Percentiles rank a stretch among this genome's conserved stretches.
phyloP scores from a whole-genome alignment of 2,797 vertebrate genomes.

The Cephalopachus bancanus region DNA sequence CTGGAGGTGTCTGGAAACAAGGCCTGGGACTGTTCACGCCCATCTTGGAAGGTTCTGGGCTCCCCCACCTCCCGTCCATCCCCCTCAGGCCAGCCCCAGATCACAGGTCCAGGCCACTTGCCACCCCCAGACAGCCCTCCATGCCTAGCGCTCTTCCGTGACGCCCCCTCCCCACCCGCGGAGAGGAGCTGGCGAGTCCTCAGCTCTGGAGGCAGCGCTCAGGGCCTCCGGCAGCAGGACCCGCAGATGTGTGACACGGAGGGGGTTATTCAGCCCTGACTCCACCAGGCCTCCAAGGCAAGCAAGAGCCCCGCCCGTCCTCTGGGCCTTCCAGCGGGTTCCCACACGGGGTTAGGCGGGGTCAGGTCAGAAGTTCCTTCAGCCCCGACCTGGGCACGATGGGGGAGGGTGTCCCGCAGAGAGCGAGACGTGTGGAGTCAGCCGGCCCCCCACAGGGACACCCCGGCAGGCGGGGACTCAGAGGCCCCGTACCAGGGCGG shows the following conservation, averaged over 20 bases:
- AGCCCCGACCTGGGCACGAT: not conserved
- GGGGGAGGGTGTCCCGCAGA: accelerated
- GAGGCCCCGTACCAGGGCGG: no score
- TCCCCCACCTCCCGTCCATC: not conserved
- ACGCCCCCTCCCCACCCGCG: not conserved
- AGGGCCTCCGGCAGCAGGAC: not conserved
- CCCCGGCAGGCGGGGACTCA: no score
- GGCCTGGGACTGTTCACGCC: no score
- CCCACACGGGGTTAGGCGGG: not conserved
- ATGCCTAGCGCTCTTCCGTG: not conserved
- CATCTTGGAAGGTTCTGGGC: not conserved
- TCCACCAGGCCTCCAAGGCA: not conserved
- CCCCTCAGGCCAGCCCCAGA: not conserved
- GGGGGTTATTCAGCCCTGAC: not conserved
- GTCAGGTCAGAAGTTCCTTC: not conserved
- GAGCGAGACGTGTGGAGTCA: not conserved
- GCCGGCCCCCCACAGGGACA: no score
- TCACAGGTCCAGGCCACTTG: not conserved
- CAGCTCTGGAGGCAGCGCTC: not conserved
- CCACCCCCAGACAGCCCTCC: not conserved
- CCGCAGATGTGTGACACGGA: not conserved
- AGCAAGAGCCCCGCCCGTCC: not conserved
- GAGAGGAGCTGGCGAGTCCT: not conserved
- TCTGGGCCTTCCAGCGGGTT: not conserved
- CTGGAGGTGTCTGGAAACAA: no score